Base-by-base conservation (phyloP, 1,140 invertebrate species). In the Philotrypesis tridentata region DNA sequence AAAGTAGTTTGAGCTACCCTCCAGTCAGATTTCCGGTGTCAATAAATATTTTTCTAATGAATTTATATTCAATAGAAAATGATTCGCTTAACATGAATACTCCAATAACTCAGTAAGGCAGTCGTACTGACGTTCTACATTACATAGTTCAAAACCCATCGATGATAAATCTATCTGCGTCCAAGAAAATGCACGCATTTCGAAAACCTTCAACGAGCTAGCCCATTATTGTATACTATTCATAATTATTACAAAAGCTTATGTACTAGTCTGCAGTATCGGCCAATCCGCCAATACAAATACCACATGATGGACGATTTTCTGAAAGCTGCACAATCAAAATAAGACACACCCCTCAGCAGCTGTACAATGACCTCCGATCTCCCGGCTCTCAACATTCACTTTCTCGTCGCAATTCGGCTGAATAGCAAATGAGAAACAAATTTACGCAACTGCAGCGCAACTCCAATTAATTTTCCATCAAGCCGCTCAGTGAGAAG, bases 381-480 rank as follows among this genome's bases (percentile, higher is more conserved):
- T 61, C 61, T 67, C n/a, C 25, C 61, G 27, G 21, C 0, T 3
- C 48, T 6, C 17, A 6, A 21, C 48, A 6, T 5, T 12, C 48
- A 55, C 48, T 55, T n/a, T 17, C 48, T 67, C 61, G n/a, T 25
- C 63, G 25, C 21, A 55, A 55, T 55, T 55, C 17, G 21, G 29
- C 43, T 55, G 73, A 76, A 82, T 77, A 82, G 48, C 55, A 82
- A 82, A 82, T 82, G 81, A 82, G 81, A 82, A 82, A 82, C 75
- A 82, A 82, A 82, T 82, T 77, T 82, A 78, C 80, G 67, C 70
- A 65, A 78, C 81, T 82, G 60, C 33, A 82, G 37, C 60, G 61
- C n/a, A n/a, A 9, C 37, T 81, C 65, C 81, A 82, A 82, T 82
- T 82, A 82, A 82, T 82, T 82, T 82, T 82, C 81, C 81, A 82